Conservation (phyloP, 2,113 vertebrate species). For the Hyla sarda region DNA sequence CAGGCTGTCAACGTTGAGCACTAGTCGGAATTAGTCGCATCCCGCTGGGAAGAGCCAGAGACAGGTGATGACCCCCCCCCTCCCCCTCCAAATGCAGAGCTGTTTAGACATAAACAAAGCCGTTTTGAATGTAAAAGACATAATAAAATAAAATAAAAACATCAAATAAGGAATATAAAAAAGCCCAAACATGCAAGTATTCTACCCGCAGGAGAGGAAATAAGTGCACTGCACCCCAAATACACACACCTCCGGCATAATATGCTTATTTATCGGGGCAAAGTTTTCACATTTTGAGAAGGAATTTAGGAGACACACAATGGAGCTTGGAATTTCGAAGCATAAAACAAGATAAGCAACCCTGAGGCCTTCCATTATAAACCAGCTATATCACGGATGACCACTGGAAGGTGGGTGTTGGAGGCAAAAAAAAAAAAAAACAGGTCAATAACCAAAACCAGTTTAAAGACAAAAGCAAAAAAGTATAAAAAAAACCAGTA, state of each 20-base stretch:
- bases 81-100: not conserved
- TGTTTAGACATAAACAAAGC: not conserved
- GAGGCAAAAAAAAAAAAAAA: not conserved
- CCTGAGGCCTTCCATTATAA: not conserved
- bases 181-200: not conserved
- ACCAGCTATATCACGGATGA: not conserved
- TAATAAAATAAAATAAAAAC: not conserved
- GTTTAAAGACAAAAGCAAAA: not conserved
- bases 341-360: not conserved
- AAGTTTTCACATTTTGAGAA: not conserved
- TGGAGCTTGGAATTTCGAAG: not conserved
- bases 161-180: not conserved
- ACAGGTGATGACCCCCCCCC: slow-evolving; percentile 3
- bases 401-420: no score
- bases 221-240: not conserved
- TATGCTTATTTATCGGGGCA: not conserved
- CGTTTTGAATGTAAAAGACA: not conserved
- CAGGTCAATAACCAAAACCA: not conserved
- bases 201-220: not conserved
- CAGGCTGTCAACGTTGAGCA: not conserved
- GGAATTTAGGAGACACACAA: not conserved
- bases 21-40: not conserved
- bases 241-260: not conserved
- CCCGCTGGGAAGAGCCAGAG: not conserved
- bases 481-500: not conserved